Base-by-base conservation (phyloP, 2,888 invertebrate genomes). In the Sarcophaga variegata region DNA sequence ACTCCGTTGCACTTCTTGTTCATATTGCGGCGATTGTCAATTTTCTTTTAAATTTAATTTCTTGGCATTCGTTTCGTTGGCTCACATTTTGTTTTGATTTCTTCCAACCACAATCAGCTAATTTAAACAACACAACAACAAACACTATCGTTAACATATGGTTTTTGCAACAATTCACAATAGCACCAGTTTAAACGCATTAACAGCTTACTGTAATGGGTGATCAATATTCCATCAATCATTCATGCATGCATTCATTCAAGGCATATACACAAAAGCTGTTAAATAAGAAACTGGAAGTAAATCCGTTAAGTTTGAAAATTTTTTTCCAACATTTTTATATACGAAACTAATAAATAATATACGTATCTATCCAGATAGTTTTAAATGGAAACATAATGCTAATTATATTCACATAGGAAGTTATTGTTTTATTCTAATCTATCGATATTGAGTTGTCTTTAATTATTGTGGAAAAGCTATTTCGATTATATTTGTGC, bases 31-130 rank as follows among this genome's bases (percentile, higher is more conserved):
- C 25, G 6, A 37, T 49, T 67, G 70, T 20, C 5, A 45, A 49
- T 62, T 72, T 49, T 22, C 45, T 84, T 69, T 72, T 54, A 37
- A 20, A 69, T 64, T 45, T 14, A 3, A 37, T 69, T 64, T 77
- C 22, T 8, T 70, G 3, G 47, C 10, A 10, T 45, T 17, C 8
- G 45, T 70, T 20, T 12, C 22, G 45, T 69, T 69, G 14, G 25
- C 4, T 17, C 27, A 47, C 1, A 22, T 17, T 71, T 59, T 59
- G 22, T n/a, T 22, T 64, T 64, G 20, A 59, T 59, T 59, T 59
- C n/a, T 17, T 17, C 2, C n/a, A 59, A 17, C 17, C 14, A 59
- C 59, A 59, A 59, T 59, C 59, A 59, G 59, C 17, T n/a, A 22
- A 17, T 8, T 62, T 62, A 62, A 20, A 22, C 20, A 20, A 20